These are phyloP conservation scores for Drosophila imparisetae DNA, from an alignment of 2,888 invertebrate species.

Conservation along the genomic window DNA sequence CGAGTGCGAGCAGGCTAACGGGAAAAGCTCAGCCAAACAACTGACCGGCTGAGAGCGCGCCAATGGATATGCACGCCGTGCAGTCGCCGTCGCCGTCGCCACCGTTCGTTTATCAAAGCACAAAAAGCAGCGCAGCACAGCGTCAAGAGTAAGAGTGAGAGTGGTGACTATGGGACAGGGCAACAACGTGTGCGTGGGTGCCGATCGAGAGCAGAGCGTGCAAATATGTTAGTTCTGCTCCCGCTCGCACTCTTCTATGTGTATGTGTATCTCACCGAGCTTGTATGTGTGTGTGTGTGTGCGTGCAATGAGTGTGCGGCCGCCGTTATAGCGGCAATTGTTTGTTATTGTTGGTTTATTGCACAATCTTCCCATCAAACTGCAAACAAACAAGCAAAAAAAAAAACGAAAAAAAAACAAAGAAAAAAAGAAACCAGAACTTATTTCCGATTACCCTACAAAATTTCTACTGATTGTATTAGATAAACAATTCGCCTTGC, in stretches of 20 bases:
- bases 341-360: slow-evolving; percentile 73
- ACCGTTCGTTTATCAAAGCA: slow-evolving; percentile 42
- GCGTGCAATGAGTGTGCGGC: slow-evolving; percentile 48
- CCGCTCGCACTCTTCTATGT: slow-evolving; percentile 12
- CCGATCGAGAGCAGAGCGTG: slow-evolving; percentile 45
- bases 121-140: slow-evolving; percentile 12
- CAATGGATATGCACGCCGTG: slow-evolving; percentile 48
- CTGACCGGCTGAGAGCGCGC: slow-evolving; percentile 52
- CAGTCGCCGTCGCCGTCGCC: slow-evolving; percentile 14
- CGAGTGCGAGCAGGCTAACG: slow-evolving; percentile 64
- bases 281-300: slow-evolving; percentile 5
- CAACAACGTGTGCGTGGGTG: slow-evolving; percentile 44
- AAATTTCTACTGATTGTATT: neutral
- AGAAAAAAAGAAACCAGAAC: slow-evolving; percentile 28
- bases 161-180: neutral
- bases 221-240: slow-evolving; percentile 56
- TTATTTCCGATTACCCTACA: slow-evolving; percentile 10
- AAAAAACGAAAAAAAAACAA: slow-evolving; percentile 12
- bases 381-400: slow-evolving; percentile 18
- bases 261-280: slow-evolving; percentile 5
- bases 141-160: slow-evolving; percentile 14
- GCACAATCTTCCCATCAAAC: slow-evolving; percentile 69
- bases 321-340: slow-evolving; percentile 56
- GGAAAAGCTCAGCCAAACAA: slow-evolving; percentile 65
- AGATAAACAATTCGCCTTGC: neutral